Base-by-base conservation (phyloP, 2,888 invertebrate genomes). In the Apoda limacodes region DNA sequence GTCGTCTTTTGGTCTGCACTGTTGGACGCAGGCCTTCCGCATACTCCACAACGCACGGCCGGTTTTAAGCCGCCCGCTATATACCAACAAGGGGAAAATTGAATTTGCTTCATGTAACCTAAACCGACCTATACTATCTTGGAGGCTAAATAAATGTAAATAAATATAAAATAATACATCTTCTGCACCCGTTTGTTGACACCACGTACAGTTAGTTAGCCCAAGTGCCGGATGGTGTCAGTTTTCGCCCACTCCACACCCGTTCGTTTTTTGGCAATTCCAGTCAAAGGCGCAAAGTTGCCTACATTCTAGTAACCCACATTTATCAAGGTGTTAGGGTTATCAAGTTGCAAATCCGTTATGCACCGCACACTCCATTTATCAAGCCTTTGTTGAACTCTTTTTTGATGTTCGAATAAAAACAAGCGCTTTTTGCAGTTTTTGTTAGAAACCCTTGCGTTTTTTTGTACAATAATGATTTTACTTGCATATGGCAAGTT, bases 291-390 rank as follows among this genome's bases (percentile, higher is more conserved):
- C 36, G 47, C 46, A 43, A 60, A 55, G 52, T 43, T 50, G 41
- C 55, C 52, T 55, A 50, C 56, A 63, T 62, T 57, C 71, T 55
- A 68, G 57, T 80, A 76, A 80, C 80, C 80, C 78, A 80, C 65
- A 75, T 80, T 67, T 60, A 67, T 67, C 71, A 78, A 80, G 78
- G 78, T 80, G 80, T 72, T 68, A 60, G 58, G 50, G 64, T 67
- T 65, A 76, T 80, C 76, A 59, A 54, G 63, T 80, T 80, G 65
- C 80, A 67, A 43, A 59, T 63, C 69, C 76, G 76, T 74, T 76
- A 72, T 45, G 42, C 42, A 14, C 48, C 46, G 52, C 56, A 50
- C 52, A 55, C 52, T 58, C 52, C 46, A 52, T 56, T 54, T 55
- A 52, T 49, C 55, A 61, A 52, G 46, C 60, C 55, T 58, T 72